Evolutionary conservation across 2,888 invertebrate genomes (phyloP).

Genomic region (Torymus tubicola): DNA sequence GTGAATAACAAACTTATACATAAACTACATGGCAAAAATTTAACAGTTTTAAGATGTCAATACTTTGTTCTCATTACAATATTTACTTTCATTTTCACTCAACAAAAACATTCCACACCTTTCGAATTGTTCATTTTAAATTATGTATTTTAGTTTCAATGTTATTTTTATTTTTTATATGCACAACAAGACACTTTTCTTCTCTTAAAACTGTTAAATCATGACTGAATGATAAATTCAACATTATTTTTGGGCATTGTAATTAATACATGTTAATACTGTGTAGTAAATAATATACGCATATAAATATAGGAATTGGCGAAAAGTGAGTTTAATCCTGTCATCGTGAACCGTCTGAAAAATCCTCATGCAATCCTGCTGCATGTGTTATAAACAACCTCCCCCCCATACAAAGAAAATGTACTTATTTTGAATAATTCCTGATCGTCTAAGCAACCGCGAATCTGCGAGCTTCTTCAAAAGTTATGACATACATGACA

Average conservation of each 20-base stretch:
- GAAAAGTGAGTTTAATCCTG: constrained; percentile 53
- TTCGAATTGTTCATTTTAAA: too few species aligned
- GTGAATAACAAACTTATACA: too few species aligned
- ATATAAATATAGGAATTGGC: constrained; percentile 24
- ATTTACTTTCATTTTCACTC: too few species aligned
- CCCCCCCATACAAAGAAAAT: constrained; percentile 21
- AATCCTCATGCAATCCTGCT: constrained; percentile 35
- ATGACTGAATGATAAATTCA: not conserved
- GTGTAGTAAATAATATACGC: not conserved
- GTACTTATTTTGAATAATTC: constrained; percentile 40
- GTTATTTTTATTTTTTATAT: not conserved
- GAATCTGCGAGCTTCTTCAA: constrained; percentile 18
- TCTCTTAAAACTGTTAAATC: not conserved
- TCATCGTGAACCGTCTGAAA: constrained; percentile 56
- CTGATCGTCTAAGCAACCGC: constrained; percentile 18
- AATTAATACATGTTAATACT: not conserved
- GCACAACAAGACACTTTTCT: not conserved
- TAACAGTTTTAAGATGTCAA: too few species aligned
- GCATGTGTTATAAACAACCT: constrained; percentile 40
- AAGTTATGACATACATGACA: too few species aligned
- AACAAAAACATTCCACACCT: too few species aligned
- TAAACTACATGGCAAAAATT: too few species aligned
- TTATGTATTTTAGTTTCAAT: too few species aligned
- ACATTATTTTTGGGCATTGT: not conserved
- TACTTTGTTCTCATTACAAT: too few species aligned